Evolutionary conservation across 2,888 invertebrate genomes (phyloP), one percentile per base, ranked within the genome.

Genomic region (Troides helena): DNA sequence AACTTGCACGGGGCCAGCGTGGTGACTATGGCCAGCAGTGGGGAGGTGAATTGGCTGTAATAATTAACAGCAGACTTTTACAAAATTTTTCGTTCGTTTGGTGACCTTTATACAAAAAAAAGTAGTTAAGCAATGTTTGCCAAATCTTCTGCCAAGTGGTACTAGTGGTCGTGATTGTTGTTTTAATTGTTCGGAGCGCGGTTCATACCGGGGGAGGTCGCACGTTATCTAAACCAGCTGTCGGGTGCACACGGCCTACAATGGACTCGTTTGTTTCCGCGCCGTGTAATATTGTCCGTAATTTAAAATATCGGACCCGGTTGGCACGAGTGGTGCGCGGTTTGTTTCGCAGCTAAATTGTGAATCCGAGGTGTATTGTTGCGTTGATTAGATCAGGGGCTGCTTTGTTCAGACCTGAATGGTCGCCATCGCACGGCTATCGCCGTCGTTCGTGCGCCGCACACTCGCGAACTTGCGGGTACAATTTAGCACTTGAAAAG

Each of bases 151-250:
- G 72, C 77, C 75, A 75, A 75, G 76, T 80, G 74, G 73, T 74
- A 72, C 74, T 76, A 75, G 73, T 70, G 75, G 72, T 71, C 71
- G 71, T 72, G 80, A 85, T 83, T 84, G 83, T 82, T 78, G 80
- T 77, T 84, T 80, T 86, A 84, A 86, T 87, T 84, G 85, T 84
- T 83, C 77, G 76, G 73, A 76, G 79, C 78, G 79, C 80, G 83
- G 84, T 89, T 89, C 88, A 87, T 88, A 87, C 84, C 79, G 80
- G 62, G 83, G 77, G 85, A 88, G 90, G 89, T 88, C 89, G 86
- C 89, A 84, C 85, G 88, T 88, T 90, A 91, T 91, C 90, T 90
- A 86, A 89, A 89, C 84, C 90, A 89, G 88, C 90, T 90, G 91
- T 89, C 87, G 85, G 81, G 78, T 79, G 85, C 88, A 89, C 85